These are phyloP conservation scores for Ophonus ardosiacus DNA, from an alignment of 2,888 invertebrate species.

Conservation along the genomic window DNA sequence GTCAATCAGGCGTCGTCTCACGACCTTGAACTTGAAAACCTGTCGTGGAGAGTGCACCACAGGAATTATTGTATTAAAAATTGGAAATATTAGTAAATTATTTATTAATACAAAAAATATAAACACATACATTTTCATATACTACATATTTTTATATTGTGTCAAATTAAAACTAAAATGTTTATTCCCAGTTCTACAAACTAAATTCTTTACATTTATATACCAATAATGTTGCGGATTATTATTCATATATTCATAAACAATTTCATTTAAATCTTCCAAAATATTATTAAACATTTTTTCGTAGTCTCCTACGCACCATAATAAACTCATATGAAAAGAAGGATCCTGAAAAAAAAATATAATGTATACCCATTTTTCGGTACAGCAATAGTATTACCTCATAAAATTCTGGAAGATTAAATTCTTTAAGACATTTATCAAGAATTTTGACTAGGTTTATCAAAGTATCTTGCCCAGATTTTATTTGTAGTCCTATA, in stretches of 20 bases:
- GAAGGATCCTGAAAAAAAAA: slow-evolving; percentile 85
- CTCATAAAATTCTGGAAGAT: slow-evolving; percentile 87
- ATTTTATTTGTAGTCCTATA: slow-evolving; percentile 83
- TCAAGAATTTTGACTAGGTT: slow-evolving; percentile 81
- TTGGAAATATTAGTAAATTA: too few species aligned
- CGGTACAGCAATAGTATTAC: slow-evolving; percentile 73
- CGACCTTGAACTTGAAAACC: too few species aligned
- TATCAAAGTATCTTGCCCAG: slow-evolving; percentile 78
- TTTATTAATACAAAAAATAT: background rate
- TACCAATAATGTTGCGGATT: slow-evolving; percentile 75
- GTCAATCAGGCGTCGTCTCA: too few species aligned
- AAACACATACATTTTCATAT: background rate
- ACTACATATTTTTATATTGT: background rate
- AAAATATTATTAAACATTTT: slow-evolving; percentile 76
- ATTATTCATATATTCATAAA: slow-evolving; percentile 72
- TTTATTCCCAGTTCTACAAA: slow-evolving; percentile 88
- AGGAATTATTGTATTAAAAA: too few species aligned
- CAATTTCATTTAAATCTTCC: slow-evolving; percentile 76
- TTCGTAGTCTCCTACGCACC: slow-evolving; percentile 85
- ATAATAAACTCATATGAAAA: slow-evolving; percentile 90
- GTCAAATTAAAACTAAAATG: slow-evolving; percentile 78
- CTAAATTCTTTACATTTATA: slow-evolving; percentile 78
- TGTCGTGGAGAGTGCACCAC: too few species aligned
- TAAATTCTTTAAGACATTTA: slow-evolving; percentile 84
- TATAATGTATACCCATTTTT: slow-evolving; percentile 60